Percentiles rank a stretch among this genome's conserved stretches.
These are phyloP conservation scores for Nudaria mundana DNA, from an alignment of 2,888 invertebrate species.

Conservation along the genomic window DNA sequence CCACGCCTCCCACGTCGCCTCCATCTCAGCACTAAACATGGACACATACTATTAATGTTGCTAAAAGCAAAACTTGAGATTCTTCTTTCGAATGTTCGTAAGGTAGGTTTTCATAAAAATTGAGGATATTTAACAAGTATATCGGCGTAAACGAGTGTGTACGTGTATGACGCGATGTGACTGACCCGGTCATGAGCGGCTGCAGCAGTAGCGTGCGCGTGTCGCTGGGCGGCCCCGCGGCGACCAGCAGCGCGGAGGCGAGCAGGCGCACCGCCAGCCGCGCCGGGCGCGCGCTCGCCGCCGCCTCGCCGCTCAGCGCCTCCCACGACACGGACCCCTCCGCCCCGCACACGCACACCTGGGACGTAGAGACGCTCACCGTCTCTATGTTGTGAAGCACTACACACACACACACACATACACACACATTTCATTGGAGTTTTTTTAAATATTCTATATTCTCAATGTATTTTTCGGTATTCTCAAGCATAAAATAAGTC, in stretches of 20 bases:
- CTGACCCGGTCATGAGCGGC: conserved; percentile 58
- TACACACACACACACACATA: neutral
- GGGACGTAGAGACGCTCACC: conserved; percentile 48
- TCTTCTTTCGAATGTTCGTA: too few relatives aligned
- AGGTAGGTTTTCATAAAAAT: too few relatives aligned
- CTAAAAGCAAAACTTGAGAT: too few relatives aligned
- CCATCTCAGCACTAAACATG: conserved; percentile 39
- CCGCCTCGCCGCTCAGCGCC: conserved; percentile 37
- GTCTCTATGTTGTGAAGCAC: conserved; percentile 36
- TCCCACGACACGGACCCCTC: conserved; percentile 52
- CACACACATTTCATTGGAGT: too few relatives aligned
- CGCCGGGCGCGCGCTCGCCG: conserved; percentile 43
- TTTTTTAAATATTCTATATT: too few relatives aligned
- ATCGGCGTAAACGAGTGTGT: too few relatives aligned
- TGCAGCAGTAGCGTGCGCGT: conserved; percentile 48
- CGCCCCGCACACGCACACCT: conserved; percentile 44
- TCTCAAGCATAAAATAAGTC: too few relatives aligned
- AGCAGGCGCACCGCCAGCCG: conserved; percentile 40
- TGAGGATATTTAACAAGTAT: too few relatives aligned
- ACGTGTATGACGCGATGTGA: neutral
- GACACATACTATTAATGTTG: neutral
- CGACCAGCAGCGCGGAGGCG: conserved; percentile 40
- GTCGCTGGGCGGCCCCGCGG: conserved; percentile 43
- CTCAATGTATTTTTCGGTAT: too few relatives aligned
- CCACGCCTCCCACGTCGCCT: conserved; percentile 65